phyloP scores from a whole-genome alignment of 2,888 invertebrate species.

The Leptogaster cylindrica region DNA sequence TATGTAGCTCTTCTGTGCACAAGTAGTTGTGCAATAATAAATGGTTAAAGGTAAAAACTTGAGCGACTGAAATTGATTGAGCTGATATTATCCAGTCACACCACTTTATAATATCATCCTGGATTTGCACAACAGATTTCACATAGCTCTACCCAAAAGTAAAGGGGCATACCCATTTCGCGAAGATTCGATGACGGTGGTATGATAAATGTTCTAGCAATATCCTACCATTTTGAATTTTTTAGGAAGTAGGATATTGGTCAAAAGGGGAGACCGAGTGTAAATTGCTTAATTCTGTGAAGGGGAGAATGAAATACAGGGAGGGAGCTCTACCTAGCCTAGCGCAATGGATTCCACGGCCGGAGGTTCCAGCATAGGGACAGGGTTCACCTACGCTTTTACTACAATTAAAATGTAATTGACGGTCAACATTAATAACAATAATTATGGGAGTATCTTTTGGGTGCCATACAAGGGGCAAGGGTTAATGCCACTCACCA shows the following conservation, averaged over 20 bases:
- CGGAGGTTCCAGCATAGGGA: slow-evolving; percentile 1
- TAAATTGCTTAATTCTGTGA: not conserved
- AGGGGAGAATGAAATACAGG: not conserved
- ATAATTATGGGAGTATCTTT: slow-evolving; percentile 51
- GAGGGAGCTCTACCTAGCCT: not conserved
- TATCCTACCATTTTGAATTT: slow-evolving; percentile 34
- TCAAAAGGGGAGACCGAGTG: not conserved
- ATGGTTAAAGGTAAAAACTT: no score
- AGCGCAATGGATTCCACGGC: not conserved
- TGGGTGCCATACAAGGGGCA: slow-evolving; percentile 4
- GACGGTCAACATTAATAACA: slow-evolving; percentile 59
- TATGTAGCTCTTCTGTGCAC: not conserved
- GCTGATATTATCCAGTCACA: slow-evolving; percentile 14
- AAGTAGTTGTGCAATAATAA: not conserved
- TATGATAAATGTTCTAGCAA: slow-evolving; percentile 31
- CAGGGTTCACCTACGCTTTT: slow-evolving; percentile 52
- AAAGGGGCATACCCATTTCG: not conserved
- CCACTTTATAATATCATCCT: not conserved
- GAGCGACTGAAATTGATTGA: slow-evolving; percentile 33
- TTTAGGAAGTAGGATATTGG: slow-evolving; percentile 10
- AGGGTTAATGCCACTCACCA: not conserved
- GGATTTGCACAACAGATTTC: not conserved
- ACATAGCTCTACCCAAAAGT: slow-evolving; percentile 25
- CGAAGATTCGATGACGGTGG: slow-evolving; percentile 22
- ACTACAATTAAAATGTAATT: slow-evolving; percentile 63